A percentile compares a stretch with the other conserved stretches of the same genome.
phyloP scores from a whole-genome alignment of 2,888 invertebrate species.

The Pedicia rivosa region DNA sequence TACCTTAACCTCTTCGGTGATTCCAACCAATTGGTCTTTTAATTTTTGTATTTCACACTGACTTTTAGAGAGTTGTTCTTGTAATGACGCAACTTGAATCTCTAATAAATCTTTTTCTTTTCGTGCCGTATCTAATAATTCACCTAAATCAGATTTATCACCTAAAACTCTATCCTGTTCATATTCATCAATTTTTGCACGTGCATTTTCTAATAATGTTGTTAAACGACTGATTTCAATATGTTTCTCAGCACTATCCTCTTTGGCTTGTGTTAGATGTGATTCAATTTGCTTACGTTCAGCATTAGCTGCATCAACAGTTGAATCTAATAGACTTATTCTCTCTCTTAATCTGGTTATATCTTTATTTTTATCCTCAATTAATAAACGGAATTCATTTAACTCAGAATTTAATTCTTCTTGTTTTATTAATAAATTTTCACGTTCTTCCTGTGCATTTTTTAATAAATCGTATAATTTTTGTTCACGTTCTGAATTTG shows the following conservation, averaged over 20 bases:
- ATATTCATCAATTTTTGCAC: slow-evolving; percentile 61
- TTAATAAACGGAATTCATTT: slow-evolving; percentile 41
- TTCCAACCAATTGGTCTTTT: slow-evolving; percentile 46
- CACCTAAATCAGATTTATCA: slow-evolving; percentile 55
- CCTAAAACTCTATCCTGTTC: slow-evolving; percentile 49
- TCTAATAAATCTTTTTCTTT: slow-evolving; percentile 60
- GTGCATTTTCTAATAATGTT: slow-evolving; percentile 67
- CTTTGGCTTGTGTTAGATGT: slow-evolving; percentile 53
- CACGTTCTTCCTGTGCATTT: slow-evolving; percentile 67
- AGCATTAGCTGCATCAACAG: slow-evolving; percentile 53
- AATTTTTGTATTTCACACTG: slow-evolving; percentile 51
- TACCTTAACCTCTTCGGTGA: slow-evolving; percentile 58
- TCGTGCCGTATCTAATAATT: slow-evolving; percentile 46
- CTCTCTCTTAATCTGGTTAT: slow-evolving; percentile 52
- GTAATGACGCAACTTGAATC: slow-evolving; percentile 46
- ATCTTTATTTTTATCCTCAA: slow-evolving; percentile 44
- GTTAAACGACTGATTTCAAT: slow-evolving; percentile 66
- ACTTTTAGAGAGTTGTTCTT: slow-evolving; percentile 50
- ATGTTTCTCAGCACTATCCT: slow-evolving; percentile 55
- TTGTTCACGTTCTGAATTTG: slow-evolving; percentile 58
- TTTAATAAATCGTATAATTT: slow-evolving; percentile 73
- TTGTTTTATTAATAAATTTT: slow-evolving; percentile 53
- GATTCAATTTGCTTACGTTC: slow-evolving; percentile 60
- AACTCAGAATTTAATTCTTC: slow-evolving; percentile 61
- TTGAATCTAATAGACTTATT: slow-evolving; percentile 50